Base-by-base conservation (phyloP, 2,888 invertebrate genomes). In the Embidobia sp. region DNA sequence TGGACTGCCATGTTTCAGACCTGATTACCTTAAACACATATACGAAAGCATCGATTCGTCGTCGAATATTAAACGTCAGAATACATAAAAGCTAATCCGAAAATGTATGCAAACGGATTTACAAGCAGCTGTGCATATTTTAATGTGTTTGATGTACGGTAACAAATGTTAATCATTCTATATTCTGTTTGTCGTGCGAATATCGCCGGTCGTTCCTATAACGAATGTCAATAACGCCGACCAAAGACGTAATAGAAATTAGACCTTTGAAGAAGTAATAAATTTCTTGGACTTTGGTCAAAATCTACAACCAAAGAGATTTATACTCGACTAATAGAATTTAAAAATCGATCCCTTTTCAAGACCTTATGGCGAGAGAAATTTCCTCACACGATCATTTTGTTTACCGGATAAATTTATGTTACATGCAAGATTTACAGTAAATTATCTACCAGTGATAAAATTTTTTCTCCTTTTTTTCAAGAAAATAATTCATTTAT, bases 41-140 rank as follows among this genome's bases (percentile, higher is more conserved):
- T 13, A 15, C 19, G 42, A 22, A 49, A 48, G 22, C 44, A 48
- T 22, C 22, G 6, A 22, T n/a, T n/a, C n/a, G n/a, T n/a, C n/a
- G n/a, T 31, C 35, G 27, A 48, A 53, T 53, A 29, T 53, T 51
- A 35, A 61, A 70, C 46, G 53, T 51, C 70, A 61, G 42, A 27
- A 70, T 35, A 31, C 33, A 53, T 37, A 22, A 51, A 59, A 61
- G 53, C 53, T 69, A 49, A 72, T 61, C 53, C 40, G 46, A 19
- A 55, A 72, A 63, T 48, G 63, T 55, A 72, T 63, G 72, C 55
- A 53, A 55, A 63, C 31, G 53, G 46, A 72, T 72, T 63, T 55
- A 33, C 44, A 51, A 26, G 35, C 51, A 44, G 27, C 29, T 55
- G 55, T 46, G 61, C 27, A 63, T 37, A 44, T 63, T 70, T 70